phyloP scores from a whole-genome alignment of 2,797 vertebrate species.

The Sebastiscus albofasciatus region DNA sequence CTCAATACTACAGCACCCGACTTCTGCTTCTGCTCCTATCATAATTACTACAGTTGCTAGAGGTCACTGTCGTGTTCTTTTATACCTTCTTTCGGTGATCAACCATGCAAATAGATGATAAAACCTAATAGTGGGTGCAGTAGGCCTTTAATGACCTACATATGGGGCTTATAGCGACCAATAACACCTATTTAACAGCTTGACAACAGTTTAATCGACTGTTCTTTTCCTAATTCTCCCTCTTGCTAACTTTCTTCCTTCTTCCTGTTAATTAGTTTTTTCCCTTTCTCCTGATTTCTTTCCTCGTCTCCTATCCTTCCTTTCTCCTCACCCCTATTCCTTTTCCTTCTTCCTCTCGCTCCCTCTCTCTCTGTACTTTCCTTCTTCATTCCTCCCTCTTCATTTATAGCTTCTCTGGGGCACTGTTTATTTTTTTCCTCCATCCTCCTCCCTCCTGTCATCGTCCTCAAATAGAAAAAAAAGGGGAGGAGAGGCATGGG shows the following conservation, averaged over 20 bases:
- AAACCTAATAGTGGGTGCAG: no score
- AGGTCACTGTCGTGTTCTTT: no score
- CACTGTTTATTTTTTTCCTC: background rate
- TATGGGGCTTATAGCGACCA: fast-evolving
- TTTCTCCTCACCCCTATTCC: background rate
- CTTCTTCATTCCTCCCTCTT: background rate
- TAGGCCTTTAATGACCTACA: no score
- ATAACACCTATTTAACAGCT: no score
- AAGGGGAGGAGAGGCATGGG: background rate
- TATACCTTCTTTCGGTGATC: no score
- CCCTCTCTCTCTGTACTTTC: background rate
- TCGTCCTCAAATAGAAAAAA: slow-evolving; percentile 25
- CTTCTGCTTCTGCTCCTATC: no score
- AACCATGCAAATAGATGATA: no score
- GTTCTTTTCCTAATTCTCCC: background rate
- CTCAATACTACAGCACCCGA: no score
- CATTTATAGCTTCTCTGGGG: background rate
- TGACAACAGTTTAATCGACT: no score
- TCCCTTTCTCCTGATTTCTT: background rate
- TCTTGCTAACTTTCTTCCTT: background rate
- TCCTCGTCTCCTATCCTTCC: background rate
- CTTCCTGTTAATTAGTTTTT: background rate
- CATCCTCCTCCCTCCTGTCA: slow-evolving; percentile 20
- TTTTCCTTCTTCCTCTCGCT: background rate
- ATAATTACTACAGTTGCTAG: no score